Percentiles rank a stretch among this genome's conserved stretches.
These are phyloP conservation scores for Hecatera dysodea DNA, from an alignment of 2,888 invertebrate species.

Conservation along the genomic window DNA sequence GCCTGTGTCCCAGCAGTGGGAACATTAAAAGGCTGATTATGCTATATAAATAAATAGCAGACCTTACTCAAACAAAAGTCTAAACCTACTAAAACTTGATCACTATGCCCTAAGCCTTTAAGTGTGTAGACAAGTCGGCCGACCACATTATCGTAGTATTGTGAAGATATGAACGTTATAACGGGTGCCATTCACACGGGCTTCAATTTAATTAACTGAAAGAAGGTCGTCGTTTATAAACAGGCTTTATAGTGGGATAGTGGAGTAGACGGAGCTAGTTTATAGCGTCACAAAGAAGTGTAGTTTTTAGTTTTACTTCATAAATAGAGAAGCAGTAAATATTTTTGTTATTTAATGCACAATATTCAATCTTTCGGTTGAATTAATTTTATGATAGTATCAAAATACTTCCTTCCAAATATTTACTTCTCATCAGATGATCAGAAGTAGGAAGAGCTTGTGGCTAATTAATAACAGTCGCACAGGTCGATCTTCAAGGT, in stretches of 20 bases:
- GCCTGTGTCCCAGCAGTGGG: no score
- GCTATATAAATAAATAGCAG: neutral
- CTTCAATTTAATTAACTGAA: constrained; percentile 65
- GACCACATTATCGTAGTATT: constrained; percentile 44
- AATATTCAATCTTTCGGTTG: no score
- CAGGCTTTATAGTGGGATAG: constrained; percentile 26
- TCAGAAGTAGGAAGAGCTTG: no score
- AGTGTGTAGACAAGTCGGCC: constrained; percentile 16
- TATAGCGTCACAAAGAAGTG: neutral
- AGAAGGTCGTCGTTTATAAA: constrained; percentile 49
- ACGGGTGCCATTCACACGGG: constrained; percentile 51
- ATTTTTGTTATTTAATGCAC: no score
- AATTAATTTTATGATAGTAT: no score
- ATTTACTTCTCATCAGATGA: no score
- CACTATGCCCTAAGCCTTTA: neutral
- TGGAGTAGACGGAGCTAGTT: neutral
- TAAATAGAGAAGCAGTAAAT: no score
- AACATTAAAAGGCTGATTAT: no score
- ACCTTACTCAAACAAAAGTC: constrained; percentile 7
- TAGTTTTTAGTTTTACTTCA: no score
- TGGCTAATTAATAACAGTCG: no score
- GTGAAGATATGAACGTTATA: constrained; percentile 48
- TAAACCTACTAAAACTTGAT: constrained; percentile 15
- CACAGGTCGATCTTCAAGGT: no score
- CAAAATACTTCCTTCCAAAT: no score